Base-by-base conservation (phyloP, 1,140 invertebrate genomes). In the Tetragnatha versicolor region DNA sequence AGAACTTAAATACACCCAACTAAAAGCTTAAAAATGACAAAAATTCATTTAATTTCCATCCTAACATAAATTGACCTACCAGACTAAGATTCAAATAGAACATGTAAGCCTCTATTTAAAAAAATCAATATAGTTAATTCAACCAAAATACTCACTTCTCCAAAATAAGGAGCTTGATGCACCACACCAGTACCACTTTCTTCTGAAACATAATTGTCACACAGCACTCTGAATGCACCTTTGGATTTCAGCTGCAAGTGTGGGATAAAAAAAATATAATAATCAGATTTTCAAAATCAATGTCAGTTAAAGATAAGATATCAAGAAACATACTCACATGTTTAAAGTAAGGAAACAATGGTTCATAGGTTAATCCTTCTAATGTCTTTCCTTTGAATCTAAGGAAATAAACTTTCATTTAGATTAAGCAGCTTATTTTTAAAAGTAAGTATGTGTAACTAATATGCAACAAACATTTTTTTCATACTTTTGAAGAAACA, bases 111-210 rank as follows among this genome's bases (percentile, higher is more conserved):
- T n/a, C n/a, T n/a, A n/a, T n/a, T n/a, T n/a, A n/a, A n/a, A n/a
- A n/a, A n/a, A n/a, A n/a, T n/a, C n/a, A n/a, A n/a, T n/a, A n/a
- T n/a, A n/a, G n/a, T n/a, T n/a, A n/a, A n/a, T n/a, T n/a, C n/a
- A n/a, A n/a, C n/a, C n/a, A n/a, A n/a, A n/a, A n/a, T n/a, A n/a
- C 60, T 61, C 83, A 88, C 88, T 85, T 99, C 98, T 82, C 98
- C 98, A 89, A 99, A 99, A 87, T 98, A 99, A 12, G 98, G 97
- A 0, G 98, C 95, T 87, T 98, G 96, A 86, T 99, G 98, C 29
- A 99, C 98, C 82, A 99, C 89, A n/a, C 98, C 98, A 9, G 98
- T 99, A 88, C 98, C 98, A 83, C 93, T 93, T 81, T 99, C 98
- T 79, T 94, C 91, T 9, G 96, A 98, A 0, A 99, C 97, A 88